phyloP scores from a whole-genome alignment of 2,888 invertebrate genomes.

The Hirtodrosophila cameraria region DNA sequence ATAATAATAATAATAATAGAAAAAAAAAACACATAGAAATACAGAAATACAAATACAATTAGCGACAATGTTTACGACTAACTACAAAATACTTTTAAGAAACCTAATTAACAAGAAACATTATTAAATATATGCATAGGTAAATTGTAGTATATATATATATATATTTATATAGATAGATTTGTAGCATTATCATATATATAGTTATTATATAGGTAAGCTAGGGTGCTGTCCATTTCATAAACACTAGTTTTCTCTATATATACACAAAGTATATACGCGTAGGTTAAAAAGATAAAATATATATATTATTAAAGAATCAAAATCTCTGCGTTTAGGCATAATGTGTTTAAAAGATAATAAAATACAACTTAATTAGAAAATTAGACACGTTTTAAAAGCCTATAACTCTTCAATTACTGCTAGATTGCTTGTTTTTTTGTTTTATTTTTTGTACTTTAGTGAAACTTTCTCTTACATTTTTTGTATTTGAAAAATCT shows the following conservation, averaged over 20 bases:
- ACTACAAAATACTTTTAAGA: constrained; percentile 70
- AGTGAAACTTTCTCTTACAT: constrained; percentile 35
- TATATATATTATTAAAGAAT: too few species aligned
- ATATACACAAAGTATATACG: constrained; percentile 5
- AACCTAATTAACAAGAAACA: constrained; percentile 71
- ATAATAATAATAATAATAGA: constrained; percentile 8
- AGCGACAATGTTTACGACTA: constrained; percentile 49
- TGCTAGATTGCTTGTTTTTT: constrained; percentile 67
- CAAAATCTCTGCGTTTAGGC: constrained; percentile 46
- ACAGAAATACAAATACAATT: constrained; percentile 8
- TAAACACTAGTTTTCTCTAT: constrained; percentile 16
- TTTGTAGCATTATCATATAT: constrained; percentile 29
- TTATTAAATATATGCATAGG: constrained; percentile 32
- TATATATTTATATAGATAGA: constrained; percentile 17
- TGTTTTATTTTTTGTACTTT: constrained; percentile 73
- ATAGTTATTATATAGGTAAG: constrained; percentile 42
- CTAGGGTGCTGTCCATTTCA: constrained; percentile 34
- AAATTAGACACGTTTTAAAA: constrained; percentile 39
- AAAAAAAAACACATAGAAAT: constrained; percentile 20
- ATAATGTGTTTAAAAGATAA: constrained; percentile 1
- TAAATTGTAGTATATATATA: constrained; percentile 37
- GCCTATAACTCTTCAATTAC: constrained; percentile 52
- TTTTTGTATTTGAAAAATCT: background rate
- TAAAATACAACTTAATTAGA: constrained; percentile 13
- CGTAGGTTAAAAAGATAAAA: too few species aligned